These are phyloP conservation scores for Bubo bubo DNA, from an alignment of 2,113 vertebrate genomes.

Conservation along the genomic window DNA sequence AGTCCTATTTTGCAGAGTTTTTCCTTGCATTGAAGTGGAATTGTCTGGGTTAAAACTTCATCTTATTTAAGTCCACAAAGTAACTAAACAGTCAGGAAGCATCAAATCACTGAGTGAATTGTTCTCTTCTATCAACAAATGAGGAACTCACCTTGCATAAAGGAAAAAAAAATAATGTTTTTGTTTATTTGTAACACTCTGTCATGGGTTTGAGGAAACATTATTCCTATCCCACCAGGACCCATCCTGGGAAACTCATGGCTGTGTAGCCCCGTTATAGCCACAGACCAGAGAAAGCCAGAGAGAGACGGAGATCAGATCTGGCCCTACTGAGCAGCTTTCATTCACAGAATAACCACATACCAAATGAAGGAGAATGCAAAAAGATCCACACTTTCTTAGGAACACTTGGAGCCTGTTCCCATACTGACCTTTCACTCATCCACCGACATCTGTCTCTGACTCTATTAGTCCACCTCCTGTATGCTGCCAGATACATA, in stretches of 20 bases:
- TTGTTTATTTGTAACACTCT: background rate
- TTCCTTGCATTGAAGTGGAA: background rate
- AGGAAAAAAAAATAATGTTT: background rate
- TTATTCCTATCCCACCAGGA: background rate
- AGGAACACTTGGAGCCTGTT: background rate
- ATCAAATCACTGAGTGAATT: background rate
- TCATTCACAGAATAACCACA: background rate
- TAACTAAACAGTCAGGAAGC: background rate
- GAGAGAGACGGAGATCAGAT: background rate
- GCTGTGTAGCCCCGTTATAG: background rate
- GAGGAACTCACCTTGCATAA: background rate
- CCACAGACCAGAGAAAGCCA: background rate
- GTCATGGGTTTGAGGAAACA: background rate
- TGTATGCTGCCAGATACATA: background rate
- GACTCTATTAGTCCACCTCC: background rate
- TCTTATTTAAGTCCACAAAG: background rate
- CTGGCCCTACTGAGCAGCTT: background rate
- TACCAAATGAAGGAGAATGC: background rate
- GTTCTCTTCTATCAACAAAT: background rate
- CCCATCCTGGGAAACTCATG: background rate
- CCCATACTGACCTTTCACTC: background rate
- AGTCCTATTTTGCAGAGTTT: background rate
- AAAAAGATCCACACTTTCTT: background rate
- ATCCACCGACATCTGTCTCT: background rate
- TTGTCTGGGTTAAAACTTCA: background rate